Conservation (phyloP, 2,113 vertebrate genomes). For the Gallinago paraguaiae region DNA sequence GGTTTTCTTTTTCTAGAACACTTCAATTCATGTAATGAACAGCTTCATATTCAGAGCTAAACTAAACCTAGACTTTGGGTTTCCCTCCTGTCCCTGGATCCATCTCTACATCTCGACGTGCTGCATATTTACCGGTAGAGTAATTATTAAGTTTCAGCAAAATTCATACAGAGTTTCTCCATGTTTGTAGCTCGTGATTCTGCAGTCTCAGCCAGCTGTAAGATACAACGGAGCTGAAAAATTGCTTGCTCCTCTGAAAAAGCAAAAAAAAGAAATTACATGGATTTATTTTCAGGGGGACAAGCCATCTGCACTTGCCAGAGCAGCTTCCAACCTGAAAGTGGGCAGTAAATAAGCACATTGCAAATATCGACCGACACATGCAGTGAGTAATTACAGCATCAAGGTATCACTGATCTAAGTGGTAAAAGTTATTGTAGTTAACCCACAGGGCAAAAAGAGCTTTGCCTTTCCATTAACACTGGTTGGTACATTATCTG, state of each 20-base stretch:
- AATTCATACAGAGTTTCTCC: conserved; percentile 1
- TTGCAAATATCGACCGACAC: conserved; percentile 51
- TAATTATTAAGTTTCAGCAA: conserved; percentile 39
- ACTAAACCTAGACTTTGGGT: neutral
- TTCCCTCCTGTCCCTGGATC: rapidly evolving
- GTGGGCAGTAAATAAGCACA: conserved; percentile 56
- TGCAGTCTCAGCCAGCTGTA: conserved; percentile 36
- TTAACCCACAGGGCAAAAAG: conserved; percentile 42
- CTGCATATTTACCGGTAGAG: neutral
- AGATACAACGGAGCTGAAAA: conserved; percentile 30
- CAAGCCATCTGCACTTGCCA: conserved; percentile 36
- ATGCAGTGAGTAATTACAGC: conserved; percentile 59
- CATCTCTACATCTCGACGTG: neutral
- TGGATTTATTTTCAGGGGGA: conserved; percentile 58
- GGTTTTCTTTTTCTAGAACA: neutral
- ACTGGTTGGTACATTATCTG: conserved; percentile 10
- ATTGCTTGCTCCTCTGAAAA: conserved; percentile 17
- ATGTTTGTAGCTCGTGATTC: neutral
- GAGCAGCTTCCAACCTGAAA: conserved; percentile 21
- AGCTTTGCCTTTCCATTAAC: conserved; percentile 40
- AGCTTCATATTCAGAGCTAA: neutral
- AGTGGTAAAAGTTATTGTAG: conserved; percentile 35
- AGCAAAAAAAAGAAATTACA: conserved; percentile 10
- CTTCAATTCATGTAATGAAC: neutral
- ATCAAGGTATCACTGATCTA: conserved; percentile 40